These are phyloP conservation scores for Ceratosolen solmsi DNA, from an alignment of 1,140 invertebrate species.

Conservation along the genomic window DNA sequence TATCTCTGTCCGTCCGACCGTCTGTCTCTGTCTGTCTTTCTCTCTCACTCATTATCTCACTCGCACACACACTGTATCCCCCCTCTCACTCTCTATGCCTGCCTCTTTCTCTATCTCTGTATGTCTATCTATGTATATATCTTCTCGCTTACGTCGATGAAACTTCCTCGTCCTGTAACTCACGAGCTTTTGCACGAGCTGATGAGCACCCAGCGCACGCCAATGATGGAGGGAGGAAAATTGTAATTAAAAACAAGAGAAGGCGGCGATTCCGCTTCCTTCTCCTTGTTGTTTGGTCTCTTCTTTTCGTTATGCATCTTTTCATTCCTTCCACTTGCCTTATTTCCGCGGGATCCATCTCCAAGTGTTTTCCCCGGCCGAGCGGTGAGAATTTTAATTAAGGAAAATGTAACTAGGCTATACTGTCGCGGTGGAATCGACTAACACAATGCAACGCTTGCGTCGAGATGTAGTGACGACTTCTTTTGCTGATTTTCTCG, in stretches of 20 bases:
- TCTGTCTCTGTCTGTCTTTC: background rate
- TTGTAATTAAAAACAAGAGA: slow-evolving; percentile 33
- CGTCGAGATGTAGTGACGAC: slow-evolving; percentile 20
- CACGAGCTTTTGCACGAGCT: slow-evolving; percentile 24
- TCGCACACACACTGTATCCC: too few species aligned
- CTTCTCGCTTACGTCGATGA: background rate
- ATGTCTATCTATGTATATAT: background rate
- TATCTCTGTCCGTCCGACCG: background rate
- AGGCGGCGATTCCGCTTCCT: slow-evolving; percentile 12
- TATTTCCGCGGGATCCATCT: background rate
- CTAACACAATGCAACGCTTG: slow-evolving; percentile 7
- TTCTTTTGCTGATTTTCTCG: slow-evolving; percentile 18
- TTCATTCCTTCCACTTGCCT: background rate
- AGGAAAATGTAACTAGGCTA: slow-evolving; percentile 39
- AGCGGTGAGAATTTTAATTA: slow-evolving; percentile 51
- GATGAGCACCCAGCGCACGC: background rate
- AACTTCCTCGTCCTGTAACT: slow-evolving; percentile 1
- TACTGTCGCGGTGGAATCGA: background rate
- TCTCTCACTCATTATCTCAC: background rate
- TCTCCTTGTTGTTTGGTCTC: background rate
- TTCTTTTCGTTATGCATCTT: background rate
- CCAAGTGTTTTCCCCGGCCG: slow-evolving; percentile 25
- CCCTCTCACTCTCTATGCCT: background rate
- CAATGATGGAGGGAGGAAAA: slow-evolving; percentile 40
- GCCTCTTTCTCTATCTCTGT: background rate